phyloP scores from a whole-genome alignment of 2,888 invertebrate genomes.

The Nebria salina region DNA sequence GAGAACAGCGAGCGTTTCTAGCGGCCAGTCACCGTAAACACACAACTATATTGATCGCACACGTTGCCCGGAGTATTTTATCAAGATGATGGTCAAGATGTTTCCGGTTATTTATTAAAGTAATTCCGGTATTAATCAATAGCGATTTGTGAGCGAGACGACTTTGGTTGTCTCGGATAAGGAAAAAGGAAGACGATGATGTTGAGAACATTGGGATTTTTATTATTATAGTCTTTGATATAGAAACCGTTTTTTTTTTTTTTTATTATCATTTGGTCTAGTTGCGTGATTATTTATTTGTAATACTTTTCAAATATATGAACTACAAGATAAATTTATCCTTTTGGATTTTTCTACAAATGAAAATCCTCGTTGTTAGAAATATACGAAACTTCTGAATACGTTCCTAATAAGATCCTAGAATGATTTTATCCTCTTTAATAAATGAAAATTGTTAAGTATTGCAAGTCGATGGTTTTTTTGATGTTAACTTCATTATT shows the following conservation, averaged over 20 bases:
- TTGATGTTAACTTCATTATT: background rate
- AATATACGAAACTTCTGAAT: no score
- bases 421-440: no score
- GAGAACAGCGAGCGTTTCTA: constrained; percentile 7
- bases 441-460: background rate
- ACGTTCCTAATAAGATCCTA: no score
- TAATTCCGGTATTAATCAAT: constrained; percentile 46
- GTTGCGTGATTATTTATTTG: background rate
- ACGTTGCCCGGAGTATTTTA: constrained; percentile 16
- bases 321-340: no score
- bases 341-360: no score
- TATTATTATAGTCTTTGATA: background rate
- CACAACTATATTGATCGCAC: constrained; percentile 31
- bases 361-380: no score
- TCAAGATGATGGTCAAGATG: constrained; percentile 45
- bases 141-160: constrained; percentile 31
- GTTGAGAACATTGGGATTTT: background rate
- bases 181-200: background rate
- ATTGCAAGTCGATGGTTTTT: background rate
- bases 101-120: constrained; percentile 44
- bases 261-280: background rate
- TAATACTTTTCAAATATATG: no score
- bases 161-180: background rate
- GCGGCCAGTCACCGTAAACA: constrained; percentile 29
- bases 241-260: background rate